phyloP scores from a whole-genome alignment of 2,113 vertebrate species.

The Scophthalmus maximus region DNA sequence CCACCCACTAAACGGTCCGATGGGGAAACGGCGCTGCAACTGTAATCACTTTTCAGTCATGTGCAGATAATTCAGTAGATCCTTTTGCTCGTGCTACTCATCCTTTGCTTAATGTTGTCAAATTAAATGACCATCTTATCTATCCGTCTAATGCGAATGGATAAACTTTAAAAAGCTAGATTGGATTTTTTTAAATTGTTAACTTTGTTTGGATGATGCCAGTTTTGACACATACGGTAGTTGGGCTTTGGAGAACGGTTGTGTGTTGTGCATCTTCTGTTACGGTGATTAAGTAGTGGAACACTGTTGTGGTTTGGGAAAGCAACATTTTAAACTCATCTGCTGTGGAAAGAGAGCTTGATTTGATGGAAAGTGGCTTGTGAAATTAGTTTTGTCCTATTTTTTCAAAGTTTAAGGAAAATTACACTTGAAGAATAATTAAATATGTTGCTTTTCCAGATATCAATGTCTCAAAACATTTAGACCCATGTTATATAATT shows the following conservation, averaged over 20 bases:
- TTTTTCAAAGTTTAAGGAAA: not conserved
- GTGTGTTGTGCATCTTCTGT: not conserved
- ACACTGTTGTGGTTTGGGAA: conserved; percentile 29
- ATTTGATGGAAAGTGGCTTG: conserved; percentile 33
- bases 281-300: conserved; percentile 16
- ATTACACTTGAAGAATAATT: not conserved
- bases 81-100: conserved; percentile 52
- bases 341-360: conserved; percentile 21
- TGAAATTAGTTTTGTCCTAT: conserved; percentile 35
- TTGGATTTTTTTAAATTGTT: conserved; percentile 14
- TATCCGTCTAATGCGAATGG: conserved; percentile 26
- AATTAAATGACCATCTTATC: conserved; percentile 43
- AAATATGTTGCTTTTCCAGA: not conserved
- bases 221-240: not conserved
- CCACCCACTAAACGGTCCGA: conserved; percentile 66
- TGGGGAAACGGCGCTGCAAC: conserved; percentile 67
- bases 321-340: conserved; percentile 28
- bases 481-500: no score
- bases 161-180: conserved; percentile 8
- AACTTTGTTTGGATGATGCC: not conserved
- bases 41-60: conserved; percentile 66
- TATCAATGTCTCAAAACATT: not conserved
- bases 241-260: not conserved
- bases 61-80: conserved; percentile 57
- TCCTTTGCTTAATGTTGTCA: conserved; percentile 35